Evolutionary conservation across 2,888 invertebrate species (phyloP).

Genomic region (Synergus japonicus): DNA sequence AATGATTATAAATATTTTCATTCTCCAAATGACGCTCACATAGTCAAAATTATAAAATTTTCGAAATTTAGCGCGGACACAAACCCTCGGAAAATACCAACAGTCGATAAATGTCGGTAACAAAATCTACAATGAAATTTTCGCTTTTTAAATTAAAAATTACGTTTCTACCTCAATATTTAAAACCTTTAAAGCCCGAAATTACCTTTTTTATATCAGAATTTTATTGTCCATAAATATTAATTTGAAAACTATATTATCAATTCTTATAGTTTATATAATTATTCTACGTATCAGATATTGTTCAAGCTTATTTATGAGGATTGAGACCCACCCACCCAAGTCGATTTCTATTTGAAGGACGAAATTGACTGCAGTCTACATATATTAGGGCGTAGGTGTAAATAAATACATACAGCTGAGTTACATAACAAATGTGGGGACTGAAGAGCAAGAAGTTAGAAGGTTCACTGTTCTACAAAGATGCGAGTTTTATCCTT

Average conservation of each 20-base stretch:
- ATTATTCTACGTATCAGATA: not conserved
- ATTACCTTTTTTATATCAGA: not conserved
- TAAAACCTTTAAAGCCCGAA: too few species aligned
- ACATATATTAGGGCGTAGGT: slow-evolving; percentile 25
- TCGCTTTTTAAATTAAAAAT: too few species aligned
- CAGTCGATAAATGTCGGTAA: too few species aligned
- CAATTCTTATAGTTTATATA: not conserved
- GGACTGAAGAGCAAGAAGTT: slow-evolving; percentile 46
- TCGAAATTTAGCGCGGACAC: too few species aligned
- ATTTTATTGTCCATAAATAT: not conserved
- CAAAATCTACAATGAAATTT: too few species aligned
- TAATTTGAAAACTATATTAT: not conserved
- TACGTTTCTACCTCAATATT: too few species aligned
- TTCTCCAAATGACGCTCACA: too few species aligned
- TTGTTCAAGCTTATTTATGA: slow-evolving; percentile 11
- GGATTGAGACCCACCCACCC: slow-evolving; percentile 30
- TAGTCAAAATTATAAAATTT: too few species aligned
- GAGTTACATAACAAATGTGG: slow-evolving; percentile 14
- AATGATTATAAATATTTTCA: too few species aligned
- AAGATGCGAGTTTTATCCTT: slow-evolving; percentile 45
- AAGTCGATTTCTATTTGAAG: slow-evolving; percentile 41
- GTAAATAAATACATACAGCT: slow-evolving; percentile 15
- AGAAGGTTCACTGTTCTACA: slow-evolving; percentile 55
- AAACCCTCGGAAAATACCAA: too few species aligned
- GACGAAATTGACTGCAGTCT: slow-evolving; percentile 34